Percentiles rank a stretch among this genome's conserved stretches.
phyloP scores from a whole-genome alignment of 1,140 invertebrate genomes.

The Leptopilina boulardi region DNA sequence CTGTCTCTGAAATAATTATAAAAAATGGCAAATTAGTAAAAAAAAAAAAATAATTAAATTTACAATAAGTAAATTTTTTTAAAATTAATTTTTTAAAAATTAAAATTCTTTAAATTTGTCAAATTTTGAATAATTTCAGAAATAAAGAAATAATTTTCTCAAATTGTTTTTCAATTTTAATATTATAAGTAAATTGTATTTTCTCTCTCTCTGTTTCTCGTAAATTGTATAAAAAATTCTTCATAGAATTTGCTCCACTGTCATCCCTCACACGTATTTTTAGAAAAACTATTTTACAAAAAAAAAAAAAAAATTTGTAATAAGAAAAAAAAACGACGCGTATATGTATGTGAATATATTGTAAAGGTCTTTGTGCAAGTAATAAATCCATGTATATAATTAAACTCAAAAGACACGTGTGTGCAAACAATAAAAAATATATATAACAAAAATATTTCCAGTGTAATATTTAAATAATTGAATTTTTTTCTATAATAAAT shows the following conservation, averaged over 20 bases:
- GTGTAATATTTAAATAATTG: neutral
- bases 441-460: neutral
- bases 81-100: no score
- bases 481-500: neutral
- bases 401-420: neutral
- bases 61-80: no score
- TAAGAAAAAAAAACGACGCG: constrained; percentile 44
- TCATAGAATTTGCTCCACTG: constrained; percentile 27
- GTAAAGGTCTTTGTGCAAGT: constrained; percentile 62
- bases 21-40: neutral
- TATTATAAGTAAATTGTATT: no score
- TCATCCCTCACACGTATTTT: constrained; percentile 45
- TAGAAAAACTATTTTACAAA: constrained; percentile 27
- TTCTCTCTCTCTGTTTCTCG: no score
- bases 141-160: no score
- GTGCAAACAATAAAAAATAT: constrained; percentile 1
- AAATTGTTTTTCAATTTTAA: no score
- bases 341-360: constrained; percentile 62
- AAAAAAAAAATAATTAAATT: no score
- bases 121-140: no score
- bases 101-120: no score
- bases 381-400: constrained; percentile 62
- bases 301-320: constrained; percentile 42
- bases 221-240: neutral
- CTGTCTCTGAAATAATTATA: neutral